Percentiles rank a stretch among this genome's conserved stretches.
Conservation (phyloP, 2,113 vertebrate species). For the Tamias sibiricus region DNA sequence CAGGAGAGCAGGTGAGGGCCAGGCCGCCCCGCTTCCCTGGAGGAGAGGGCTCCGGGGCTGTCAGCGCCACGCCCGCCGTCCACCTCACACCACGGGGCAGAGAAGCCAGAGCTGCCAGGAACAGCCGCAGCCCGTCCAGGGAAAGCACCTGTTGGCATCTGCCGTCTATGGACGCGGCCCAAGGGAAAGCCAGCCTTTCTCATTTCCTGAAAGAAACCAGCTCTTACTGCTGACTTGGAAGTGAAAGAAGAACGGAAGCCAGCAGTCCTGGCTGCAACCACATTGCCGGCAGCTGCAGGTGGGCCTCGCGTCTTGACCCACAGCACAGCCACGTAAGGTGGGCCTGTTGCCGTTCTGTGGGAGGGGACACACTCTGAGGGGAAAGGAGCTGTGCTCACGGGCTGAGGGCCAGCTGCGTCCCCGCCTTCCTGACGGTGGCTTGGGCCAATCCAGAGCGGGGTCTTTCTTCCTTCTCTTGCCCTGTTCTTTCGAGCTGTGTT, state of each 20-base stretch:
- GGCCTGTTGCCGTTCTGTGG: rapidly evolving
- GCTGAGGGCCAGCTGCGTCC: rapidly evolving
- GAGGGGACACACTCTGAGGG: not conserved
- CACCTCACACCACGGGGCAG: rapidly evolving
- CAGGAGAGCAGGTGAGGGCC: not conserved
- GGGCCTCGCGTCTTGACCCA: rapidly evolving
- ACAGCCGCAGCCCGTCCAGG: rapidly evolving
- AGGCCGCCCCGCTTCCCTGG: not conserved
- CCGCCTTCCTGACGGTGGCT: rapidly evolving
- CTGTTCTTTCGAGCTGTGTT: not conserved
- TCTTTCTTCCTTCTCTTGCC: rapidly evolving
- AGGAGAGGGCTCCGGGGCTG: not conserved
- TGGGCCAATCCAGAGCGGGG: rapidly evolving
- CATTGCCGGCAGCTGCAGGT: not conserved
- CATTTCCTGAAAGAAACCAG: not conserved
- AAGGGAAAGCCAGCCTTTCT: not conserved
- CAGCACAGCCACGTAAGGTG: too few species aligned
- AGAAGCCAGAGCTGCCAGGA: not conserved
- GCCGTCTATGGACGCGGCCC: rapidly evolving
- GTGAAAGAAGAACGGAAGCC: not conserved
- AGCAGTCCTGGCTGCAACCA: rapidly evolving
- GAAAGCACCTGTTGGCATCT: rapidly evolving
- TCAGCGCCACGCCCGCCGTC: not conserved
- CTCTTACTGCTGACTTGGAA: not conserved
- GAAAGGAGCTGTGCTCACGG: rapidly evolving